Evolutionary conservation across 2,797 vertebrate species (phyloP), one percentile per base, ranked within the genome.

Genomic region (Cygnus olor): DNA sequence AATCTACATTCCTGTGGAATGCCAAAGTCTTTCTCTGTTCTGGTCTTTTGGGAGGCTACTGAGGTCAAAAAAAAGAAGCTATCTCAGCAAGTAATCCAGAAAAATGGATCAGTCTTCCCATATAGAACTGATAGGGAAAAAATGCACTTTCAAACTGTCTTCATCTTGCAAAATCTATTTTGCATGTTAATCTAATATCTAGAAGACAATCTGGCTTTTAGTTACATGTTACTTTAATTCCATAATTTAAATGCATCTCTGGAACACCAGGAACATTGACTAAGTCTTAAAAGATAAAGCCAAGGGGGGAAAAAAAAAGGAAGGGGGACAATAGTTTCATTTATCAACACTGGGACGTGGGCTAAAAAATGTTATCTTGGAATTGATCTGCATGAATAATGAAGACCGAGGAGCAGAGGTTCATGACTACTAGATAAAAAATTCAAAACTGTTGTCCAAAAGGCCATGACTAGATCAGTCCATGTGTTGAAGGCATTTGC

Each of bases 231-330:
- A 51, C 8, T 65, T 82, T 58, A 2, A 38, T 77, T 63, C 32
- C 49, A 6, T 49, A 47, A n/a, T 68, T 80, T 44, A n/a, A 54
- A 1, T 36, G 16, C 14, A 57, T 4, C 19, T 45, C 45, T 34
- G 15, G 8, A 57, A 69, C 22, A 13, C 24, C 21, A 30, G 42
- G 36, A 80, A 57, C 0, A 0, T 21, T 56, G 28, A 25, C 36
- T 22, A 61, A 72, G 14, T 77, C 36, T 69, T 40, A 13, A 42
- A 83, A 76, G 32, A 61, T 13, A 82, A 88, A 60, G 57, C 4
- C 3, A 49, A 45, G 16, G 9, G 4, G 9, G 6, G 5, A 6
- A 16, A 9, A 68, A 56, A 19, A 13, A 2, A 4, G 4, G 57
- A 44, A 44, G 13, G 30, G 30, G 22, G 36, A 20, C 2, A 45